Conservation (phyloP, 37 sponge, comb jelly and placozoan species). For the Cliona cf. orientalis region DNA sequence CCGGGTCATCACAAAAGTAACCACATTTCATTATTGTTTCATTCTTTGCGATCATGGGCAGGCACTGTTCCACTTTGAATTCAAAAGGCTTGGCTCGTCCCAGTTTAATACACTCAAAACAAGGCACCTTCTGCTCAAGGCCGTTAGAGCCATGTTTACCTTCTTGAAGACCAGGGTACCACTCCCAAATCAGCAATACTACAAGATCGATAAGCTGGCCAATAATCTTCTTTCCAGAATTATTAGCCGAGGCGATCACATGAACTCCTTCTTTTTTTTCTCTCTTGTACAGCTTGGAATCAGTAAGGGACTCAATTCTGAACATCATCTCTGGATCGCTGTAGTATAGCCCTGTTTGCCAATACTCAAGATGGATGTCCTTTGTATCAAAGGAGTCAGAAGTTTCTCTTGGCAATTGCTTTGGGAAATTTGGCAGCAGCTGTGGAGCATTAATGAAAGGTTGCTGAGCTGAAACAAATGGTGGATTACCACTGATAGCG, state of each 20-base stretch:
- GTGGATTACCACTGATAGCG: too few relatives aligned
- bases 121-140: constrained; percentile 65
- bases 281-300: constrained; percentile 1
- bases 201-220: constrained; percentile 78
- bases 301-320: constrained; percentile 57
- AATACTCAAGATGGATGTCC: constrained; percentile 56
- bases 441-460: constrained; percentile 6
- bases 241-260: constrained; percentile 46
- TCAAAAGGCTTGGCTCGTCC: constrained; percentile 35
- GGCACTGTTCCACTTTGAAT: constrained; percentile 48
- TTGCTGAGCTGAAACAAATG: neutral
- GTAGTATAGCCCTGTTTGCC: constrained; percentile 70
- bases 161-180: constrained; percentile 84
- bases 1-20: constrained; percentile 13
- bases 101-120: constrained; percentile 66
- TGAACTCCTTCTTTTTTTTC: constrained; percentile 68
- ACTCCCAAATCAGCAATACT: constrained; percentile 64
- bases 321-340: constrained; percentile 49
- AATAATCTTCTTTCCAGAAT: constrained; percentile 65
- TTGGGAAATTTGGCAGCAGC: constrained; percentile 28
- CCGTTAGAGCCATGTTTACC: neutral
- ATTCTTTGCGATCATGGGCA: constrained; percentile 29
- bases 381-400: neutral
- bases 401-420: neutral
- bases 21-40: constrained; percentile 51